Evolutionary conservation across 2,113 vertebrate genomes (phyloP).

Genomic region (Thymallus thymallus): DNA sequence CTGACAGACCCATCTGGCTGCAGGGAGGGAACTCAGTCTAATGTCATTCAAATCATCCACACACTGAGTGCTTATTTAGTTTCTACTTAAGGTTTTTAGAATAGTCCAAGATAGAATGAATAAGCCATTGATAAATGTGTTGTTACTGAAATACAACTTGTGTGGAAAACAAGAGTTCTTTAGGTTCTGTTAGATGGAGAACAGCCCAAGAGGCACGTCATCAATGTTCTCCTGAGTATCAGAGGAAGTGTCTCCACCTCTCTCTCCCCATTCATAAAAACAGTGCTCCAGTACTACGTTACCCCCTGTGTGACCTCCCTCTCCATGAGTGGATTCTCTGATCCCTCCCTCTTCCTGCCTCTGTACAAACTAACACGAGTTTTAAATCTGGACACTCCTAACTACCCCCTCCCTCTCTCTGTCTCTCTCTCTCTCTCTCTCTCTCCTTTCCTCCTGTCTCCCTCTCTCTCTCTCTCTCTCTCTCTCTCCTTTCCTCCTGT

Average conservation of each 20-base stretch:
- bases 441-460: not conserved
- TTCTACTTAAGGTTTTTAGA: not conserved
- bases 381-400: slow-evolving; percentile 45
- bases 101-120: not conserved
- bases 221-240: slow-evolving; percentile 67
- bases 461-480: slow-evolving; percentile 31
- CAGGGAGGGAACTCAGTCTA: slow-evolving; percentile 12
- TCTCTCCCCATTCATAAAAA: slow-evolving; percentile 66
- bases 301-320: slow-evolving; percentile 13
- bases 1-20: slow-evolving; percentile 25
- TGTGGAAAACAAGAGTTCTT: not conserved
- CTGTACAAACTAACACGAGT: slow-evolving; percentile 67
- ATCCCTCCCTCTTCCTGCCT: slow-evolving; percentile 72
- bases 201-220: slow-evolving; percentile 64
- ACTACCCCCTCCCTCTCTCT: not conserved
- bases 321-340: slow-evolving; percentile 61
- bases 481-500: not conserved
- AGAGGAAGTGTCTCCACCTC: slow-evolving; percentile 67
- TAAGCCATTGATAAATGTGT: not conserved
- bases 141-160: not conserved
- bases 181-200: not conserved
- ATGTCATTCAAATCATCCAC: slow-evolving; percentile 35
- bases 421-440: too few relatives aligned
- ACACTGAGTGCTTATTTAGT: not conserved
- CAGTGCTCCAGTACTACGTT: slow-evolving; percentile 59